Conservation (phyloP, 2,113 vertebrate genomes). For the Tragelaphus strepsiceros region DNA sequence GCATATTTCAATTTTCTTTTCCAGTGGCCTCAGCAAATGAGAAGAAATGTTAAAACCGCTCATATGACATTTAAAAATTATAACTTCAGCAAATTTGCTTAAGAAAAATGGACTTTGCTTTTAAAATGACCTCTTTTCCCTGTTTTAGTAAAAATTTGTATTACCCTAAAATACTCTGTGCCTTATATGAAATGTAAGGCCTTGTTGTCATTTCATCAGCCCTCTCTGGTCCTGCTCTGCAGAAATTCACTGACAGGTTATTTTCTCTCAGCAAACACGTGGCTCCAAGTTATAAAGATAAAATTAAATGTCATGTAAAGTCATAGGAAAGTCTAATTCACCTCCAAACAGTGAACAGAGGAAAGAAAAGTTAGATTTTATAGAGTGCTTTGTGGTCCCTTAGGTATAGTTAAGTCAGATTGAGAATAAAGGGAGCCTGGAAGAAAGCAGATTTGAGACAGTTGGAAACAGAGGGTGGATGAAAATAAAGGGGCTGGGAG, state of each 20-base stretch:
- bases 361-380: neutral
- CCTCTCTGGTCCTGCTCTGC: neutral
- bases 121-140: conserved; percentile 43
- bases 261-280: neutral
- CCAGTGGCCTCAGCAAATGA: conserved; percentile 37
- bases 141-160: conserved; percentile 28
- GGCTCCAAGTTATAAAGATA: conserved; percentile 21
- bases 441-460: neutral
- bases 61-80: conserved; percentile 65
- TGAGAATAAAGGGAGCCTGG: neutral
- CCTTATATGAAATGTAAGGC: neutral
- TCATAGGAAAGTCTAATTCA: neutral
- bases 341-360: neutral
- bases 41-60: conserved; percentile 44
- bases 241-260: neutral
- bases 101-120: conserved; percentile 59
- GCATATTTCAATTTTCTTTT: neutral
- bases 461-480: neutral
- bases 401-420: neutral
- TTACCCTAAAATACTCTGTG: conserved; percentile 44
- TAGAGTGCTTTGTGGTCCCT: neutral
- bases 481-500: neutral
- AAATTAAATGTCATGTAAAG: neutral
- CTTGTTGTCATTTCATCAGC: neutral
- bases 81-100: conserved; percentile 31